These are phyloP conservation scores for Callosobruchus maculatus DNA, from an alignment of 2,888 invertebrate species.

Conservation along the genomic window DNA sequence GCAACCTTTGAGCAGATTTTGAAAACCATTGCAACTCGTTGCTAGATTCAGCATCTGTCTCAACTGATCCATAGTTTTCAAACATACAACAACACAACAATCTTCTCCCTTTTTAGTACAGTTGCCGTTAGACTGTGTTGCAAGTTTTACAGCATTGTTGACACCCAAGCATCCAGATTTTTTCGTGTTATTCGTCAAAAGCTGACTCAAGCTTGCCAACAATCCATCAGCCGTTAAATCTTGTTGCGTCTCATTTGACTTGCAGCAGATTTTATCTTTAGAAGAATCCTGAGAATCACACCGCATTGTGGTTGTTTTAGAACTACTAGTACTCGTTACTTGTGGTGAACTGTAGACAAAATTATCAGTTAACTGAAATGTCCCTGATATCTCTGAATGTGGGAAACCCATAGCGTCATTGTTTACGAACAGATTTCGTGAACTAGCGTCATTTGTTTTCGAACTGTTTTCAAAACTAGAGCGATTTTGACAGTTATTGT, in stretches of 20 bases:
- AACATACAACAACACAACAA: constrained; percentile 79
- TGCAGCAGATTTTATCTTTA: neutral
- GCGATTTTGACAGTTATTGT: constrained; percentile 34
- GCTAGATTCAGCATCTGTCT: constrained; percentile 44
- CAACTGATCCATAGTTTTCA: constrained; percentile 67
- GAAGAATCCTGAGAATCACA: neutral
- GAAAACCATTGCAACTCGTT: constrained; percentile 41
- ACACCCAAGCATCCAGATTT: constrained; percentile 9
- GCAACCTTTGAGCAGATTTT: constrained; percentile 42
- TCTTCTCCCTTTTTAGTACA: constrained; percentile 46
- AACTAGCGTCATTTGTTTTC: constrained; percentile 7
- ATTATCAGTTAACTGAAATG: neutral
- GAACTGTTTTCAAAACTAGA: constrained; percentile 7
- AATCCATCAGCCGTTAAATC: neutral
- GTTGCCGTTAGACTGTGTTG: constrained; percentile 17
- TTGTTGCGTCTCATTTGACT: neutral
- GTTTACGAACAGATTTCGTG: neutral
- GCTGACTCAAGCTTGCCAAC: neutral
- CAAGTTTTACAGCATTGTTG: constrained; percentile 11
- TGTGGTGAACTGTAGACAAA: neutral
- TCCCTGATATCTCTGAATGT: neutral
- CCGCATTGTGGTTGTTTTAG: neutral
- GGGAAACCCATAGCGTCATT: neutral
- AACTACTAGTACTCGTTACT: neutral
- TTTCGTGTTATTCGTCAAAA: neutral